Conservation (phyloP, 2,797 vertebrate species). For the Acrossocheilus wenchowensis region DNA sequence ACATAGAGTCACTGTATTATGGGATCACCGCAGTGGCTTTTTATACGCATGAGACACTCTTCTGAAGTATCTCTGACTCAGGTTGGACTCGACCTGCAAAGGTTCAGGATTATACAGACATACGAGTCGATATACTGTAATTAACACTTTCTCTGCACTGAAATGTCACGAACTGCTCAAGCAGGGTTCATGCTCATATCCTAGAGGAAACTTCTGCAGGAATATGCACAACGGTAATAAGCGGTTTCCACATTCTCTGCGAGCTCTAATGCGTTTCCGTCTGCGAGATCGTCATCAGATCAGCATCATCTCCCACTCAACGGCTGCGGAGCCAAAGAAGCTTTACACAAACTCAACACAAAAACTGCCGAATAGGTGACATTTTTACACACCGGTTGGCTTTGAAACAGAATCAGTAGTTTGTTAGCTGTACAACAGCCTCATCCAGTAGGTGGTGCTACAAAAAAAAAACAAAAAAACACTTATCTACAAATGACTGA, state of each 20-base stretch:
- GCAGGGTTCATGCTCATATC: background rate
- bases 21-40: background rate
- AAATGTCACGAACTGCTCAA: background rate
- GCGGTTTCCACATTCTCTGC: background rate
- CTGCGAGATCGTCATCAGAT: background rate
- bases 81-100: background rate
- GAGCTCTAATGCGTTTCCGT: background rate
- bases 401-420: background rate
- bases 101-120: background rate
- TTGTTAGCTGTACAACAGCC: background rate
- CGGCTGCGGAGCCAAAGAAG: background rate
- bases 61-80: background rate
- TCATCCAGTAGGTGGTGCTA: background rate
- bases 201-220: background rate
- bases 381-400: background rate
- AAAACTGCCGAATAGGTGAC: background rate
- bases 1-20: background rate
- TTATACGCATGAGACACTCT: background rate
- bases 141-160: background rate
- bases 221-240: background rate
- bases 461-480: background rate
- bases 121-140: background rate
- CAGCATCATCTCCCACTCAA: background rate
- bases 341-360: background rate
- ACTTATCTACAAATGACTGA: background rate